Evolutionary conservation across 2,797 vertebrate species (phyloP).

Genomic region (Pithecia hirsuta): DNA sequence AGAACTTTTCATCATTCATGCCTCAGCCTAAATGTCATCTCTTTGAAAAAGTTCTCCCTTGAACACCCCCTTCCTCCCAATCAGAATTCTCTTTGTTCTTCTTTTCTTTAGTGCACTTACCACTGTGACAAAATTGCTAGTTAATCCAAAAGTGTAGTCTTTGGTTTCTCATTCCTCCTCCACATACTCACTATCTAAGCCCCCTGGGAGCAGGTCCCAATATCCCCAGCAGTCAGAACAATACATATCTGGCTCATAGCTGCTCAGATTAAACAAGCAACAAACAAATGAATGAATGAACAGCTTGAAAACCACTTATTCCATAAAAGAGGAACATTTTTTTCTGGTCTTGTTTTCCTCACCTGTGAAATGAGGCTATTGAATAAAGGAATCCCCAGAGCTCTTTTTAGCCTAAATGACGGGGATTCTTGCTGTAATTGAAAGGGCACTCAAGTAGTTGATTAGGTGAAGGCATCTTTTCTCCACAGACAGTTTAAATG

Average conservation of each 20-base stretch:
- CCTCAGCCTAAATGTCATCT: neutral
- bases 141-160: neutral
- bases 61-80: neutral
- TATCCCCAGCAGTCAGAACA: neutral
- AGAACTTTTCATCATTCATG: neutral
- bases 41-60: neutral
- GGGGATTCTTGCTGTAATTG: neutral
- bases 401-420: neutral
- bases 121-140: neutral
- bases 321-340: neutral
- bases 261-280: neutral
- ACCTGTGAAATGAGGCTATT: neutral
- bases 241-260: neutral
- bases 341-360: neutral
- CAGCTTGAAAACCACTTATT: neutral
- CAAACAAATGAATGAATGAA: neutral
- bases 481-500: neutral
- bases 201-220: neutral
- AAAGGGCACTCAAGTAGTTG: neutral
- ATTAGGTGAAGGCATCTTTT: neutral
- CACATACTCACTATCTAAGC: neutral
- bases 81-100: neutral
- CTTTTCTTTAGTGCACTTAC: neutral
- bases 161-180: neutral
- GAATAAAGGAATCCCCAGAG: neutral